A percentile compares a stretch with the other conserved stretches of the same genome.
Evolutionary conservation across 2,797 vertebrate species (phyloP).

Genomic region (Simalia tracyae): DNA sequence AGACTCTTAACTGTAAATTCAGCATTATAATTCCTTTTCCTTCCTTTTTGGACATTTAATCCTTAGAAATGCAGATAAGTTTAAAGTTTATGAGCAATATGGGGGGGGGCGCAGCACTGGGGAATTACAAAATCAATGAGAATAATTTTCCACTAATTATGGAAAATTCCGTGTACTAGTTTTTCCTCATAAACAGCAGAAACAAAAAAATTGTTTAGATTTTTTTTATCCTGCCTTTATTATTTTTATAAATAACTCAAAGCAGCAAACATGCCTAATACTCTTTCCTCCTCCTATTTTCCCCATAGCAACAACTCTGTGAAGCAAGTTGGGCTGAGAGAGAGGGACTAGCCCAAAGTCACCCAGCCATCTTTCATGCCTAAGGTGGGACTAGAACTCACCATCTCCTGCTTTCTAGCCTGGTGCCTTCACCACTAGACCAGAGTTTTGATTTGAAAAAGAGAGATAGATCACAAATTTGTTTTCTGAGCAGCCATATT

Average conservation of each 20-base stretch:
- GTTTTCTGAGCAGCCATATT: not conserved
- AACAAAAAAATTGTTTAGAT: not conserved
- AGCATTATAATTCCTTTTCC: not conserved
- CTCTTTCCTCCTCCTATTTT: no score
- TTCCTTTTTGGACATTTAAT: not conserved
- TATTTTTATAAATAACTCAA: no score
- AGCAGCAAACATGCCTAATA: no score
- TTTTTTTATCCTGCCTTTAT: no score
- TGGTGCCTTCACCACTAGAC: no score
- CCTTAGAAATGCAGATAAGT: not conserved
- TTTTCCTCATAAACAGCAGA: not conserved
- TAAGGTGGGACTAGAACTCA: no score
- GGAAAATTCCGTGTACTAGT: not conserved
- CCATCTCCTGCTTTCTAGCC: no score
- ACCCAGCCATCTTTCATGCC: no score
- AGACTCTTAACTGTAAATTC: not conserved
- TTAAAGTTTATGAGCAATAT: not conserved
- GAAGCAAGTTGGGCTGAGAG: no score
- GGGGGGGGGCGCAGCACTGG: not conserved
- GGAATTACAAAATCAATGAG: not conserved
- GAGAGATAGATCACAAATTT: not conserved
- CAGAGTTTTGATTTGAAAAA: not conserved
- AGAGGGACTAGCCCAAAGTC: no score
- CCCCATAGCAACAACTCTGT: no score
- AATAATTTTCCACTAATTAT: not conserved